A percentile compares a stretch with the other conserved stretches of the same genome.
Conservation (phyloP, 2,888 invertebrate species). For the Dynastes tityus region DNA sequence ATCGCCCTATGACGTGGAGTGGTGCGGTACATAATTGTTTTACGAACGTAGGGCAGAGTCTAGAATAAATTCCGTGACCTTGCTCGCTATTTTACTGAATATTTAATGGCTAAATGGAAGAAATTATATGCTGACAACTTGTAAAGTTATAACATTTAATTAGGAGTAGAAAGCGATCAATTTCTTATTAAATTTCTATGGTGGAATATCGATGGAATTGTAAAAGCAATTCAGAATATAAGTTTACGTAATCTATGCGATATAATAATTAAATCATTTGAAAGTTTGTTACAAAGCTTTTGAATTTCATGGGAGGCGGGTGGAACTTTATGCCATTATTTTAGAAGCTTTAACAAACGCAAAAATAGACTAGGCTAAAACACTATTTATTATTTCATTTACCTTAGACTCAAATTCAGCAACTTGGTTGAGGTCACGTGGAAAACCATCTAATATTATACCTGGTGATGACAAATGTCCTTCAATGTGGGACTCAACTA, state of each 20-base stretch:
- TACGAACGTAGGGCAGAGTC: constrained; percentile 17
- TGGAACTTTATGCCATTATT: too few species aligned
- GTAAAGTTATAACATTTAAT: constrained; percentile 51
- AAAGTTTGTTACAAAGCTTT: background rate
- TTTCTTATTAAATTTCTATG: constrained; percentile 48
- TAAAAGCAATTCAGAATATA: background rate
- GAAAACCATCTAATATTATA: constrained; percentile 95
- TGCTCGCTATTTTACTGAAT: constrained; percentile 29
- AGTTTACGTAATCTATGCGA: background rate
- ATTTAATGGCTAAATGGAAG: constrained; percentile 25
- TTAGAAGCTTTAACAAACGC: too few species aligned
- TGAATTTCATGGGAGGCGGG: too few species aligned
- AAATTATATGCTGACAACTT: constrained; percentile 49
- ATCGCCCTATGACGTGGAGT: constrained; percentile 13
- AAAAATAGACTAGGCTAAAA: too few species aligned
- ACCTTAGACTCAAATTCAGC: constrained; percentile 93
- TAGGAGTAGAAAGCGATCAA: constrained; percentile 43
- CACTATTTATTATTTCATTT: constrained; percentile 53
- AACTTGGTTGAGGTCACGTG: constrained; percentile 91
- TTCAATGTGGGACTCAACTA: constrained; percentile 81
- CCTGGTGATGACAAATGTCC: constrained; percentile 79
- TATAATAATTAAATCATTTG: background rate
- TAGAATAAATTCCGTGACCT: constrained; percentile 30
- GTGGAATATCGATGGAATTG: constrained; percentile 12
- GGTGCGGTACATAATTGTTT: constrained; percentile 16